Evolutionary conservation across 1,140 invertebrate genomes (phyloP).

Genomic region (Helicoverpa armigera): DNA sequence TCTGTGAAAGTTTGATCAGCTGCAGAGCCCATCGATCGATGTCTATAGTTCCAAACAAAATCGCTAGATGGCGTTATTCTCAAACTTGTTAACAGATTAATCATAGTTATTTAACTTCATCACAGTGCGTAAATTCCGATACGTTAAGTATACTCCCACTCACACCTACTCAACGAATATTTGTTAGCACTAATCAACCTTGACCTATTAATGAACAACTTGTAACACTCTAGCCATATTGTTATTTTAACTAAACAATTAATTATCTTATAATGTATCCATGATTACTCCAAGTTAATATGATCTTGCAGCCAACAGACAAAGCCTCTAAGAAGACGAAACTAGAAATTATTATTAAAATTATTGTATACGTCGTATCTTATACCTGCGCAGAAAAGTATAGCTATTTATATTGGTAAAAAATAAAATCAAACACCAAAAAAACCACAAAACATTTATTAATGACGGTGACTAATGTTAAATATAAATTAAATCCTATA

Average conservation of each 20-base stretch:
- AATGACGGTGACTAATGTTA: conserved; percentile 29
- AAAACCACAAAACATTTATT: conserved; percentile 10
- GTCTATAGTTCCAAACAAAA: not conserved
- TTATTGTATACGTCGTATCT: too few relatives aligned
- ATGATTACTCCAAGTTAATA: too few relatives aligned
- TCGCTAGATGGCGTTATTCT: conserved; percentile 3
- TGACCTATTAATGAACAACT: conserved; percentile 27
- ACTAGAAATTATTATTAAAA: too few relatives aligned
- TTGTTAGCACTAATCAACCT: conserved; percentile 26
- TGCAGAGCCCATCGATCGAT: not conserved
- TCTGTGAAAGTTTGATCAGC: too few relatives aligned
- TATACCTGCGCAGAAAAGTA: too few relatives aligned
- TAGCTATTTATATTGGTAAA: too few relatives aligned
- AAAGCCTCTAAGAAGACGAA: too few relatives aligned
- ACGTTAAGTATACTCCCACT: conserved; percentile 29
- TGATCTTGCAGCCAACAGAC: too few relatives aligned
- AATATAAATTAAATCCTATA: not conserved
- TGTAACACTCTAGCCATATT: not conserved
- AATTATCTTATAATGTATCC: too few relatives aligned
- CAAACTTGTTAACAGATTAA: not conserved
- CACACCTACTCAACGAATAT: conserved; percentile 20
- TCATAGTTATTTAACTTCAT: not conserved
- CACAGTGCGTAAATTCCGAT: conserved; percentile 21
- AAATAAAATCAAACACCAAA: conserved; percentile 10
- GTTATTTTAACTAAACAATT: not conserved